A percentile compares a stretch with the other conserved stretches of the same genome.
Conservation (phyloP, 2,888 invertebrate species). For the Callosobruchus maculatus region DNA sequence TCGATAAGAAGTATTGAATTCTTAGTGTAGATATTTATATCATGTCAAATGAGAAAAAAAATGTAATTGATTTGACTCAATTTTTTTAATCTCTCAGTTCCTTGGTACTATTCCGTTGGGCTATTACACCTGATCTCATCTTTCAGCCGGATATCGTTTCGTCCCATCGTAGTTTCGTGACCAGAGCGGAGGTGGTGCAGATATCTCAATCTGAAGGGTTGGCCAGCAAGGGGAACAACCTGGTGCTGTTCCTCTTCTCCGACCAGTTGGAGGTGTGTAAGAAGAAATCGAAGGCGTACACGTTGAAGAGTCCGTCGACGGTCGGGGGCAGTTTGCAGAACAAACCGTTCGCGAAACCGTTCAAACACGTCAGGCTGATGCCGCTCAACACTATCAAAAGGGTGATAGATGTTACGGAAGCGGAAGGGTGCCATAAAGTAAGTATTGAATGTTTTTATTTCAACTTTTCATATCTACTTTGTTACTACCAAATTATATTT, state of each 20-base stretch:
- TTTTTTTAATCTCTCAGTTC: too few relatives aligned
- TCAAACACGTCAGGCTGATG: slow-evolving; percentile 88
- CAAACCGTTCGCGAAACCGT: slow-evolving; percentile 72
- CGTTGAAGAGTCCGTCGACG: slow-evolving; percentile 61
- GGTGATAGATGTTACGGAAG: slow-evolving; percentile 86
- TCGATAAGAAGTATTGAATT: too few relatives aligned
- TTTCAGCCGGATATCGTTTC: slow-evolving; percentile 84
- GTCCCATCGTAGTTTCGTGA: slow-evolving; percentile 86
- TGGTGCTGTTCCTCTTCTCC: slow-evolving; percentile 89
- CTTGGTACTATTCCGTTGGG: too few relatives aligned
- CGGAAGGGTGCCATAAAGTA: slow-evolving; percentile 81
- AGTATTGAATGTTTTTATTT: not conserved
- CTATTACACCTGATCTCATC: not conserved
- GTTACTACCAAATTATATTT: too few relatives aligned
- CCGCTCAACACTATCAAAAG: slow-evolving; percentile 84
- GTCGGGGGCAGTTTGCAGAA: slow-evolving; percentile 32
- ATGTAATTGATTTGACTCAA: too few relatives aligned
- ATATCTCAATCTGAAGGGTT: slow-evolving; percentile 68
- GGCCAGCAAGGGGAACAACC: slow-evolving; percentile 75
- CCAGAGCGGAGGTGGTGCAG: slow-evolving; percentile 85
- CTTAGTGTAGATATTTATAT: too few relatives aligned
- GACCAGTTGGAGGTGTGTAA: slow-evolving; percentile 92
- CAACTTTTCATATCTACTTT: too few relatives aligned
- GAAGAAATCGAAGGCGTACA: slow-evolving; percentile 74
- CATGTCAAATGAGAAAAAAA: too few relatives aligned